These are phyloP conservation scores for Carabus problematicus DNA, from an alignment of 2,888 invertebrate species.

Conservation along the genomic window DNA sequence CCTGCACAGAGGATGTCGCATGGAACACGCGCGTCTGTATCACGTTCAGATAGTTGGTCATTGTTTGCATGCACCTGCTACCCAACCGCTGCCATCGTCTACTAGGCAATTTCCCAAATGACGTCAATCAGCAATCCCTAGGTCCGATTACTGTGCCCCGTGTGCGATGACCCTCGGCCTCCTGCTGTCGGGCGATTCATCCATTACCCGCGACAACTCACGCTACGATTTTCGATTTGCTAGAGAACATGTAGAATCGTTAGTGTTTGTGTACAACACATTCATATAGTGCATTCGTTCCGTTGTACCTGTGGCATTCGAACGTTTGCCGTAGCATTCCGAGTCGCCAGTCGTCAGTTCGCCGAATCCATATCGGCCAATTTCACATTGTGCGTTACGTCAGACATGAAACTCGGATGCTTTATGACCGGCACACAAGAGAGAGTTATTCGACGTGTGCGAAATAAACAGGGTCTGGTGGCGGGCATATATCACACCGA, in stretches of 20 bases:
- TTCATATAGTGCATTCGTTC: not conserved
- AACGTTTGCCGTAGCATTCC: conserved; percentile 33
- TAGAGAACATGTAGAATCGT: too few species aligned
- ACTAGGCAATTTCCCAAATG: conserved; percentile 47
- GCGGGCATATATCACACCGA: conserved; percentile 51
- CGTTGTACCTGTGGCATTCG: conserved; percentile 43
- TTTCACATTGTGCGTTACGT: conserved; percentile 48
- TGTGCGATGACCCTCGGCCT: conserved; percentile 10
- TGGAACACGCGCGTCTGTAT: not conserved
- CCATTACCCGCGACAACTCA: not conserved
- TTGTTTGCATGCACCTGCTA: conserved; percentile 49
- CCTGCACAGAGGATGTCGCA: not conserved
- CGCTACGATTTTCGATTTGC: too few species aligned
- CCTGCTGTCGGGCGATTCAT: not conserved
- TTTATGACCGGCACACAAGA: conserved; percentile 24
- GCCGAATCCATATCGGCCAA: conserved; percentile 41
- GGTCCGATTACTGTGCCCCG: conserved; percentile 5
- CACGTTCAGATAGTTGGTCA: conserved; percentile 6
- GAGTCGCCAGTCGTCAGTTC: not conserved
- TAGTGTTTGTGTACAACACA: not conserved
- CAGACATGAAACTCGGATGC: conserved; percentile 21
- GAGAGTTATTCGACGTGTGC: conserved; percentile 53
- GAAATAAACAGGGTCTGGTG: conserved; percentile 53
- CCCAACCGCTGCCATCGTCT: conserved; percentile 43
- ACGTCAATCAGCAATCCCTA: conserved; percentile 45